Percentiles rank a stretch among this genome's conserved stretches.
These are phyloP conservation scores for Spodoptera exigua DNA, from an alignment of 2,888 invertebrate species.

Conservation along the genomic window DNA sequence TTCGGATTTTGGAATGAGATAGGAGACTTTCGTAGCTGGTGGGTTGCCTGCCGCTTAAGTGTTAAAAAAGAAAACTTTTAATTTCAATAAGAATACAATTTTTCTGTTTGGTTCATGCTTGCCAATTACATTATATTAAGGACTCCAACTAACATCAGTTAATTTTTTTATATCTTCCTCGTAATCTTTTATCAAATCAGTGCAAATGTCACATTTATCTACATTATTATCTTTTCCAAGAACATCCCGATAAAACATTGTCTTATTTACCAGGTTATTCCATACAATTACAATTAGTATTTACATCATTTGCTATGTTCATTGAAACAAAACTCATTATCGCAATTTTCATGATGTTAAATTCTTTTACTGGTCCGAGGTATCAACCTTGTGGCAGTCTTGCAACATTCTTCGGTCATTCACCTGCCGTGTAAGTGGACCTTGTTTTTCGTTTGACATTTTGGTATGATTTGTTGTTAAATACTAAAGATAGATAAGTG, in stretches of 20 bases:
- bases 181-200: slow-evolving; percentile 3
- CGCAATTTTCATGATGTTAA: slow-evolving; percentile 49
- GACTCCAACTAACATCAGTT: not conserved
- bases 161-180: not conserved
- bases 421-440: slow-evolving; percentile 74
- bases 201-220: slow-evolving; percentile 10
- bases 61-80: no score
- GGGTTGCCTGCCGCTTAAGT: no score
- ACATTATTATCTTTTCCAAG: slow-evolving; percentile 4
- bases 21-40: no score
- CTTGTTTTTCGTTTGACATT: slow-evolving; percentile 72
- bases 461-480: slow-evolving; percentile 67
- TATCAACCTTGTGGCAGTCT: slow-evolving; percentile 75
- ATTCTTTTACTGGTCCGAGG: slow-evolving; percentile 48
- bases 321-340: slow-evolving; percentile 31
- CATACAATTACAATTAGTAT: slow-evolving; percentile 17
- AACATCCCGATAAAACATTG: not conserved
- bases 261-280: slow-evolving; percentile 2
- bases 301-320: slow-evolving; percentile 29
- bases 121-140: not conserved
- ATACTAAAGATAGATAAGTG: slow-evolving; percentile 55
- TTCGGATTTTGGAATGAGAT: no score
- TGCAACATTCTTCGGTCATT: slow-evolving; percentile 77
- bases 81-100: no score
- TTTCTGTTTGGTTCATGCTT: not conserved